Evolutionary conservation across 1,140 invertebrate species (phyloP), one percentile per base, ranked within the genome.

Genomic region (Lasioglossum albipes): DNA sequence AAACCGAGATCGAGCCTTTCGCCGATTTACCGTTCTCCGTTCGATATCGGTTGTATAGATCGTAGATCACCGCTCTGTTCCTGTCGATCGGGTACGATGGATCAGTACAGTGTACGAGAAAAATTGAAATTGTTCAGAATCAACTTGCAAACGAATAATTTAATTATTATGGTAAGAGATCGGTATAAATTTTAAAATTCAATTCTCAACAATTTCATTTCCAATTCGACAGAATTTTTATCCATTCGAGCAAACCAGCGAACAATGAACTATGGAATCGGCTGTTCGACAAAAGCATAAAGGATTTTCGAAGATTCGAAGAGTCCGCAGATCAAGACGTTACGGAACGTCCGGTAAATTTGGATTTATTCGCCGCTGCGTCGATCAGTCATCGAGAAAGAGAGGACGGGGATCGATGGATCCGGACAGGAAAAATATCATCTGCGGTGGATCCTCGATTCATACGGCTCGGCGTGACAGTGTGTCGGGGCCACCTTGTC

Each of bases 401-500:
- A 65, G 57, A 20, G 41, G 20, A 61, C 54, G 36, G 22, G 13
- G 16, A 18, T 52, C 45, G 36, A n/a, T 41, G 52, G 27, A 6
- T 20, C 18, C 4, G 22, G 65, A 59, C 57, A 65, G 59, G 67
- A 66, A 57, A 66, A 31, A 73, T 66, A 74, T 73, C 65, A 77
- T 16, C 54, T 45, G n/a, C 69, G 16, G 10, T 12, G 61, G 77
- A 73, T 72, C n/a, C 61, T 66, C 61, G 77, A 66, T 74, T 59
- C 71, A 18, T 66, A 73, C 10, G 77, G 42, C 41, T 41, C 10
- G 77, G 42, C 41, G 52, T 66, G 49, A 31, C 62, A 66, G 52
- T 41, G 67, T 27, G 67, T 13, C 36, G 45, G 54, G 85, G 81
- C 85, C 85, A 85, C 85, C 85, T 49, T 62, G 75, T 67, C 72